Conservation (phyloP, 2,113 vertebrate genomes). For the Pelecanus crispus region DNA sequence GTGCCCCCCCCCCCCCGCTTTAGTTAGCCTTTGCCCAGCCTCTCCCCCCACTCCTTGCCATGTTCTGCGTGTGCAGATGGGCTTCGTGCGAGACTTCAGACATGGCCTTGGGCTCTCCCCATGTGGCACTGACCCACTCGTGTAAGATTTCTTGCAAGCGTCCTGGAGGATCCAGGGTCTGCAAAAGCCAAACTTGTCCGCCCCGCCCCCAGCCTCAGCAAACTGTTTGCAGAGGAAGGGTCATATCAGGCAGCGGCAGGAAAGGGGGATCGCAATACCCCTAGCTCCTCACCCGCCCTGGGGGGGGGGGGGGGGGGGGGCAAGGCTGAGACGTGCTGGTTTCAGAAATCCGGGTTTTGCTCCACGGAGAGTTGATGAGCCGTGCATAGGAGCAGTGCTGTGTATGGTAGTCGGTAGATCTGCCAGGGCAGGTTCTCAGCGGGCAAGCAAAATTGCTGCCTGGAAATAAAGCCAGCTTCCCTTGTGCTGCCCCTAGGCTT, state of each 20-base stretch:
- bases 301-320: no score
- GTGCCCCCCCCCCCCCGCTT: rapidly evolving
- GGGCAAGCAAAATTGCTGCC: neutral
- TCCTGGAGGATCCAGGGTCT: neutral
- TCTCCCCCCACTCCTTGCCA: neutral
- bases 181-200: neutral
- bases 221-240: neutral
- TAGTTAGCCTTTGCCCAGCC: neutral
- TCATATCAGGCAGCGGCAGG: neutral
- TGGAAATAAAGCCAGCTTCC: no score
- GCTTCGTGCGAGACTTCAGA: neutral
- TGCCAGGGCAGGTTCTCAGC: rapidly evolving
- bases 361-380: neutral
- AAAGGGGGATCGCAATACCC: neutral
- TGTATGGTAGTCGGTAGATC: rapidly evolving
- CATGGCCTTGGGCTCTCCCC: neutral
- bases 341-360: neutral
- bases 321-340: neutral
- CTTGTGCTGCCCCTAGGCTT: rapidly evolving
- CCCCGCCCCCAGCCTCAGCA: neutral
- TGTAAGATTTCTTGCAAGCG: neutral
- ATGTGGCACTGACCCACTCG: neutral
- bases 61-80: neutral
- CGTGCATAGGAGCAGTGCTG: rapidly evolving
- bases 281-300: neutral